Evolutionary conservation across 2,888 invertebrate species (phyloP), one percentile per base, ranked within the genome.

Genomic region (Stratiomys singularior): DNA sequence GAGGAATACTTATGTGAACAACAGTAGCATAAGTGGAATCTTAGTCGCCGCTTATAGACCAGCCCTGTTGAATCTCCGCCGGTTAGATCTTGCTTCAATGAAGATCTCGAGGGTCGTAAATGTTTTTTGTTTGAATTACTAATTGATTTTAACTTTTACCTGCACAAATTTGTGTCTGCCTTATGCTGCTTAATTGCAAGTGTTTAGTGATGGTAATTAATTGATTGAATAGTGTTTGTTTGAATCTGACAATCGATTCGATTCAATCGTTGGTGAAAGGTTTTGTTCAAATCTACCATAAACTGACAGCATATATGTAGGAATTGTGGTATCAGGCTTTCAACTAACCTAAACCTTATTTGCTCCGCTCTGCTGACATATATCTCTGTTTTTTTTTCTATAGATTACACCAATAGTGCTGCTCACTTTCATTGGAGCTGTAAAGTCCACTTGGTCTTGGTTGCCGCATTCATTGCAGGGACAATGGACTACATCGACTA

Each of bases 361-460:
- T 46, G 69, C 23, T 67, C 23, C 21, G 21, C n/a, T n/a, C n/a
- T n/a, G n/a, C n/a, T 18, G n/a, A 67, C 30, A 37, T 25, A 69
- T 44, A 69, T 25, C 21, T 44, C 25, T 18, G 37, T n/a, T 21
- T 37, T 15, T 37, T 58, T 23, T 44, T 3, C 60, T 74, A 60
- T 37, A 74, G 74, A 74, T 74, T 28, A 18, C 56, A 60, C 18
- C 46, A 30, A 2, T 69, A 15, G 11, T 74, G 21, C 37, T 74
- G 74, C n/a, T 74, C 23, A 23, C 74, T 60, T 74, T 58, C 60
- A 74, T 74, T 58, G 44, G 60, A 52, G n/a, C 37, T 23, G 58
- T 37, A 11, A 21, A 60, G 7, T 28, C 44, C 28, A 52, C 27
- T 56, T 72, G 52, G 60, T 4, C 21, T 13, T 60, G 74, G 74